These are phyloP conservation scores for Dimorphilus gyrociliatus DNA, from an alignment of 2,888 invertebrate species.

Conservation along the genomic window DNA sequence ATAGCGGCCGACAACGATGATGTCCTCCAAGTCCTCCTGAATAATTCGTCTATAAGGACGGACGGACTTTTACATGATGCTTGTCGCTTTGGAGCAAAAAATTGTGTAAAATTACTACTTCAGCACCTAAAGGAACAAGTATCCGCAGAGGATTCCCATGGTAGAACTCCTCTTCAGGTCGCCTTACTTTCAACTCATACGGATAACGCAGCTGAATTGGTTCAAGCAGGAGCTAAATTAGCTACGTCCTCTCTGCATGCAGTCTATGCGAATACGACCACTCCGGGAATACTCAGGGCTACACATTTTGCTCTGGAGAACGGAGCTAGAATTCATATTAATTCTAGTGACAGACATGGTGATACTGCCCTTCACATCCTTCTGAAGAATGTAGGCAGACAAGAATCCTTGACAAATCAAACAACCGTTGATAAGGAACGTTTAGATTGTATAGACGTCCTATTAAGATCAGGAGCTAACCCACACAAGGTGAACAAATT, in stretches of 20 bases:
- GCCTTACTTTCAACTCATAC: slow-evolving; percentile 49
- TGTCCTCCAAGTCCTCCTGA: slow-evolving; percentile 16
- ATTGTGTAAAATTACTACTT: slow-evolving; percentile 26
- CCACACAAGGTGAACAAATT: slow-evolving; percentile 35
- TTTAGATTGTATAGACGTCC: slow-evolving; percentile 19
- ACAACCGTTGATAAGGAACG: slow-evolving; percentile 23
- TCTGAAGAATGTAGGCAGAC: slow-evolving; percentile 12
- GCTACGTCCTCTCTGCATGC: slow-evolving; percentile 46
- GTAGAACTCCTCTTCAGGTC: slow-evolving; percentile 13
- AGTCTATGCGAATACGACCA: slow-evolving; percentile 37
- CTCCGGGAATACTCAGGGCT: slow-evolving; percentile 47
- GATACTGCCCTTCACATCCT: slow-evolving; percentile 48
- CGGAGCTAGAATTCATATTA: slow-evolving; percentile 52
- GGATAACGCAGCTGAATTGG: slow-evolving; percentile 48
- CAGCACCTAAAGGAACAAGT: slow-evolving; percentile 14
- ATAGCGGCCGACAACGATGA: slow-evolving; percentile 24
- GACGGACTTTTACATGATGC: slow-evolving; percentile 30
- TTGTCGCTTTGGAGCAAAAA: slow-evolving; percentile 45
- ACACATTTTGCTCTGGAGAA: slow-evolving; percentile 53
- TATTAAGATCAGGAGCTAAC: slow-evolving; percentile 30
- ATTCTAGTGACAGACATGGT: slow-evolving; percentile 54
- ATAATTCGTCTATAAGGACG: slow-evolving; percentile 24
- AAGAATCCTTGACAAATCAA: slow-evolving; percentile 10
- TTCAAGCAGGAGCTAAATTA: slow-evolving; percentile 52
- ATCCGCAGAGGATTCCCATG: slow-evolving; percentile 11